These are phyloP conservation scores for Apodemia mormo DNA, from an alignment of 2,888 invertebrate genomes.

Conservation along the genomic window DNA sequence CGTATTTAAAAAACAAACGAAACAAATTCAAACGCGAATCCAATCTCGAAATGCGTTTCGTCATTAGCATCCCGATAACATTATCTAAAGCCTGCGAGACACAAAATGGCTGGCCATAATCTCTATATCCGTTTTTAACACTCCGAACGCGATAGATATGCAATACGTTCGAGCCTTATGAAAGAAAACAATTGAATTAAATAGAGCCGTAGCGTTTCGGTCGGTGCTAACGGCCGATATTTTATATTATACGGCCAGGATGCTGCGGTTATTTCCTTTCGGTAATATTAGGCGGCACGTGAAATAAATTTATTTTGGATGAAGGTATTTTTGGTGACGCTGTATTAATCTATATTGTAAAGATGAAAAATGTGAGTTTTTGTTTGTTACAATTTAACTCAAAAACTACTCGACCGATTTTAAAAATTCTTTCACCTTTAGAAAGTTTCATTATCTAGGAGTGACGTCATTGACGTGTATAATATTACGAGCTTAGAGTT, in stretches of 20 bases:
- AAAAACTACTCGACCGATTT: no score
- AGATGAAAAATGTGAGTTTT: no score
- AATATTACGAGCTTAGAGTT: no score
- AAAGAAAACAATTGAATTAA: constrained; percentile 37
- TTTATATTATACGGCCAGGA: constrained; percentile 8
- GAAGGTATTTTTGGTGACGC: neutral
- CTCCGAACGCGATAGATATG: constrained; percentile 17
- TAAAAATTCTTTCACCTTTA: no score
- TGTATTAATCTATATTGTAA: neutral
- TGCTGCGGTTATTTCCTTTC: neutral
- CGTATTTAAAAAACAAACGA: constrained; percentile 9
- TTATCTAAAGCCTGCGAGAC: constrained; percentile 25
- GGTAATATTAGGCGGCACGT: neutral
- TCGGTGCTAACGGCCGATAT: constrained; percentile 8
- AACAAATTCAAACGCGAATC: constrained; percentile 16
- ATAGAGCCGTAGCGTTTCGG: constrained; percentile 30
- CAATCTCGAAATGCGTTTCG: constrained; percentile 19
- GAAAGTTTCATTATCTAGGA: no score
- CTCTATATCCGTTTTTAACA: constrained; percentile 23
- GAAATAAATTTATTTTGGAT: neutral
- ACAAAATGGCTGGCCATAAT: constrained; percentile 23
- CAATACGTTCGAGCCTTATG: constrained; percentile 21
- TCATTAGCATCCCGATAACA: constrained; percentile 24
- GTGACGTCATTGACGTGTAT: no score
- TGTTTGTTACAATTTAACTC: no score